Evolutionary conservation across 2,888 invertebrate species (phyloP).

Genomic region (Volucella inanis): DNA sequence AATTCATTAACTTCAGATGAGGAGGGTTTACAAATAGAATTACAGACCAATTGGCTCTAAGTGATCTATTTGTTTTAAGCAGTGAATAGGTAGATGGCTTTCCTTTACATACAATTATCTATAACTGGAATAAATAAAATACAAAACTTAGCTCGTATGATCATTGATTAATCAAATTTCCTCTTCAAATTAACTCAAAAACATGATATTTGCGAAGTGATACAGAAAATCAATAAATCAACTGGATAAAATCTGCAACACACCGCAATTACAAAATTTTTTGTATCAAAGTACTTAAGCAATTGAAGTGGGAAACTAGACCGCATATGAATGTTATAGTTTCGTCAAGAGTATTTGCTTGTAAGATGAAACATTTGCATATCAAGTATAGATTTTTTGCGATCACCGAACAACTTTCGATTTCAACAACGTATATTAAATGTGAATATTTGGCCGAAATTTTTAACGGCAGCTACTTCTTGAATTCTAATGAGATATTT

Average conservation of each 20-base stretch:
- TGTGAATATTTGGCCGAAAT: slow-evolving; percentile 25
- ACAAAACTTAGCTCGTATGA: not conserved
- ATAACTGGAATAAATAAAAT: not conserved
- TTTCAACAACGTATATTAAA: slow-evolving; percentile 45
- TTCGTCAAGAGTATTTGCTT: not conserved
- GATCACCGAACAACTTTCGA: slow-evolving; percentile 58
- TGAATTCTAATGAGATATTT: slow-evolving; percentile 42
- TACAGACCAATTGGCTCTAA: no score
- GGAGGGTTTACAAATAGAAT: no score
- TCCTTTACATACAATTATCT: no score
- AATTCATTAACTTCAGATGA: no score
- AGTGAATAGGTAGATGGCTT: no score
- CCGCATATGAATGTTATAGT: no score
- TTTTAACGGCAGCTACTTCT: slow-evolving; percentile 30
- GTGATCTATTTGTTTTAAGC: no score
- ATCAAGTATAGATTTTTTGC: slow-evolving; percentile 15
- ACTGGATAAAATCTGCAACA: slow-evolving; percentile 12
- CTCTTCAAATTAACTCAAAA: slow-evolving; percentile 14
- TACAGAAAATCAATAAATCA: not conserved
- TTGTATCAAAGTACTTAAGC: not conserved
- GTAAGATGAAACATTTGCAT: slow-evolving; percentile 48
- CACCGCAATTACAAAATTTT: no score
- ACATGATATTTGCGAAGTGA: not conserved
- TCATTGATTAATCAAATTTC: slow-evolving; percentile 25
- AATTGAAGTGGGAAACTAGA: not conserved